Evolutionary conservation across 2,888 invertebrate genomes (phyloP).

Genomic region (Hyposoter dolosus): DNA sequence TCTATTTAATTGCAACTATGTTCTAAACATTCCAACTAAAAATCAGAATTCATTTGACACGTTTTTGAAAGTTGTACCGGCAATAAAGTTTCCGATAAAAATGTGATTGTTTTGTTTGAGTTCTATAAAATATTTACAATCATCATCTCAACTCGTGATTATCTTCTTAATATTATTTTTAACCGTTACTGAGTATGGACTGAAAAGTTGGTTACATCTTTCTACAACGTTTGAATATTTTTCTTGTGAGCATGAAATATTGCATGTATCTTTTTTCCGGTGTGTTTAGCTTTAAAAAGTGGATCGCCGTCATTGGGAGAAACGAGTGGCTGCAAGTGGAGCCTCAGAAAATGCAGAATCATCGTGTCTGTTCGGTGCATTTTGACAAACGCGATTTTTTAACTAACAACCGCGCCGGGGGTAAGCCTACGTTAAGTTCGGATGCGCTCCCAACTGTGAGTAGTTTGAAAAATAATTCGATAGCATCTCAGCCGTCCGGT

Average conservation of each 20-base stretch:
- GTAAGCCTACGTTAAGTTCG: slow-evolving; percentile 14
- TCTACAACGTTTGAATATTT: not conserved
- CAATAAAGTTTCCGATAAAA: too few species aligned
- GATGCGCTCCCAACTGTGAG: slow-evolving; percentile 24
- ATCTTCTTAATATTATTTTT: too few species aligned
- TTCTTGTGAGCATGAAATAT: not conserved
- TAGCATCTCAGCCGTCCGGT: not conserved
- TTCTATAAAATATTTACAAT: too few species aligned
- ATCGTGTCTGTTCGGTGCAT: slow-evolving; percentile 44
- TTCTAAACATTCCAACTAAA: too few species aligned
- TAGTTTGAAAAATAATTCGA: slow-evolving; percentile 9
- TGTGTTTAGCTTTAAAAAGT: slow-evolving; percentile 25
- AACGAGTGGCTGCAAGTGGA: slow-evolving; percentile 36
- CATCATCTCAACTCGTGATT: too few species aligned
- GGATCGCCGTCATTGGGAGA: slow-evolving; percentile 26
- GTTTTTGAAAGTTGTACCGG: too few species aligned
- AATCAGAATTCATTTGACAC: too few species aligned
- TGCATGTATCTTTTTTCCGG: not conserved
- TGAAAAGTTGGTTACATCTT: too few species aligned
- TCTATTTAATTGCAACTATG: too few species aligned
- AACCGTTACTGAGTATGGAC: too few species aligned
- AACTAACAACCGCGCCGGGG: not conserved
- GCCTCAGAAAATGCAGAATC: slow-evolving; percentile 29
- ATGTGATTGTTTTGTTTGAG: too few species aligned
- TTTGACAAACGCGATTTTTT: slow-evolving; percentile 27